Conservation (phyloP, 2,113 vertebrate species). For the Cinclus cinclus region DNA sequence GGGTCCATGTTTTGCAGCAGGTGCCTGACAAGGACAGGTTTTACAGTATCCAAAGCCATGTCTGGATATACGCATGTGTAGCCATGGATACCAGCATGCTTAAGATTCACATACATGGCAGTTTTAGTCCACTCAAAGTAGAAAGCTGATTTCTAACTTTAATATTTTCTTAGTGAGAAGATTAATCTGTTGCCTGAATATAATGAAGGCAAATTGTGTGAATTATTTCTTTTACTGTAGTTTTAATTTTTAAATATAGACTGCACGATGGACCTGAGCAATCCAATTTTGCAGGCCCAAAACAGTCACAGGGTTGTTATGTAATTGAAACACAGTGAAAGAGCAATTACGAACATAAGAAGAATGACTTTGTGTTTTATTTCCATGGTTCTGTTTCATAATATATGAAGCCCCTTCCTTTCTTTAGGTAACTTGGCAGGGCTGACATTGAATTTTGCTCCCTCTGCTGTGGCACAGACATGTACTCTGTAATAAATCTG, state of each 20-base stretch:
- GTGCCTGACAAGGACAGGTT: neutral
- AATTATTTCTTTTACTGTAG: neutral
- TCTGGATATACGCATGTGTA: neutral
- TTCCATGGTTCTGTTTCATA: neutral
- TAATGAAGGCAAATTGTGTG: neutral
- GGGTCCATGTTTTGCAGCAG: neutral
- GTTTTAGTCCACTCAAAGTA: neutral
- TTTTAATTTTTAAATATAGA: neutral
- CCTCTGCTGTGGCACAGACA: neutral
- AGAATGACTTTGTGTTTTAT: slow-evolving; percentile 19
- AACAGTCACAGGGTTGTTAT: neutral
- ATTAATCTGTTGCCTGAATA: neutral
- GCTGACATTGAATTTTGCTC: no score
- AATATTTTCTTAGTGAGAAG: neutral
- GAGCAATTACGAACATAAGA: neutral
- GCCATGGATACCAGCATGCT: neutral
- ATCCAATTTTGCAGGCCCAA: neutral
- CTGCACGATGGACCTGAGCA: neutral
- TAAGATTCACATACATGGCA: neutral
- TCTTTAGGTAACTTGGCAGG: no score
- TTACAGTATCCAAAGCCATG: neutral
- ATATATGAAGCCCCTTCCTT: neutral
- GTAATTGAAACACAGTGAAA: neutral
- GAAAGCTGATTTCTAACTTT: neutral
- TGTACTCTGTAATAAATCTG: neutral